phyloP scores from a whole-genome alignment of 2,888 invertebrate genomes.

The Corbicula japonica region DNA sequence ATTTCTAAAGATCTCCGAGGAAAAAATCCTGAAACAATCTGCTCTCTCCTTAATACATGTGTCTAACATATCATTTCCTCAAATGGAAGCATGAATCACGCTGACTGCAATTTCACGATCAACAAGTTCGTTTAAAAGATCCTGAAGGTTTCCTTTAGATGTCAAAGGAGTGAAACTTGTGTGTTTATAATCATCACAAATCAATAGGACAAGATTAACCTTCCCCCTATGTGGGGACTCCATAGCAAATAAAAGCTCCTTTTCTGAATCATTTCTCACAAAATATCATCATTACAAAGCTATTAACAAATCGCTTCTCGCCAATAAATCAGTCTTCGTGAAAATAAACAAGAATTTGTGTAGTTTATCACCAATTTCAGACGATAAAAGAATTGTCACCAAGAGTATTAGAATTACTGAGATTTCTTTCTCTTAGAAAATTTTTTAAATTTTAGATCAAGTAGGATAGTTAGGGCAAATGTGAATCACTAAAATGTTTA shows the following conservation, averaged over 20 bases:
- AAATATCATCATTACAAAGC: conserved; percentile 48
- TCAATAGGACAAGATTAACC: conserved; percentile 58
- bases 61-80: conserved; percentile 44
- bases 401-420: no score
- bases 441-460: no score
- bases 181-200: conserved; percentile 48
- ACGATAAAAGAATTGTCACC: no score
- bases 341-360: conserved; percentile 47
- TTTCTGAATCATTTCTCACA: conserved; percentile 15
- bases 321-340: conserved; percentile 47
- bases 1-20: no score
- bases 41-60: no score
- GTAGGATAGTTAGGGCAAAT: no score
- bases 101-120: conserved; percentile 48
- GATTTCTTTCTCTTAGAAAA: no score
- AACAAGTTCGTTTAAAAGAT: conserved; percentile 56
- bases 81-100: conserved; percentile 42
- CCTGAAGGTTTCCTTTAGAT: conserved; percentile 34
- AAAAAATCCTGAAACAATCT: no score
- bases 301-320: conserved; percentile 53
- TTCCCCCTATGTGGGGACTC: conserved; percentile 41
- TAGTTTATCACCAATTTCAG: conserved; percentile 51
- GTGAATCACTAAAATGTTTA: no score
- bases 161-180: conserved; percentile 39
- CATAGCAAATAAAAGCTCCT: conserved; percentile 27